Evolutionary conservation across 35 echinoderm and acorn worm genomes (phyloP), one percentile per base, ranked within the genome.

Genomic region (Acanthaster planci): DNA sequence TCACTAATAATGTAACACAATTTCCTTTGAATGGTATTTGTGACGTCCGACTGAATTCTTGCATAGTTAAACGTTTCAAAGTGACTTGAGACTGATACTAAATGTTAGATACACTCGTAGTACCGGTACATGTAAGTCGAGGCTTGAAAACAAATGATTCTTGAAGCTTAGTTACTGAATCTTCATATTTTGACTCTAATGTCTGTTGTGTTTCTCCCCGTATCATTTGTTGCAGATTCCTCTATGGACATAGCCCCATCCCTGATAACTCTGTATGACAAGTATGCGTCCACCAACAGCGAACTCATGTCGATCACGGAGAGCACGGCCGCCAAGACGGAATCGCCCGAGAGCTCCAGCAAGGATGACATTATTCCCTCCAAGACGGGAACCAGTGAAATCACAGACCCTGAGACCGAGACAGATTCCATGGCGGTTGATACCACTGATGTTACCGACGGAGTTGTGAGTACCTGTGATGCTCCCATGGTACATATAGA

Each of bases 191-290:
- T 16, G 1, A 30, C 64, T 1, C 60, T 68, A 40, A 72, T 44
- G 38, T 80, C 77, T 14, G 26, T 57, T 82, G 40, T 31, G 26
- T 82, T 52, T 22, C 51, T 77, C 16, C 76, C 77, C 12, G 3
- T 57, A 7, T 83, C 57, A 14, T n/a, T 68, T 19, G 31, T 2
- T 55, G 57, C 90, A 92, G 90, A 92, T 42, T 87, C 85, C 42
- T 92, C 90, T 67, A 92, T 92, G 90, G 90, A 92, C 60, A 80
- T 92, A 55, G 90, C 90, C 7, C 90, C 90, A 5, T 87, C 84
- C 38, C 78, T 92, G 19, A 87, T 92, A 42, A 92, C 76, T 37
- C 42, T 92, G 47, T 92, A 87, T 58, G 90, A 92, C 50, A 79
- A 85, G 22, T 68, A 77, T 77, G 84, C 84, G 78, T 68, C 84